Conservation (phyloP, 2,888 invertebrate species). For the Pseudococcus longispinus region DNA sequence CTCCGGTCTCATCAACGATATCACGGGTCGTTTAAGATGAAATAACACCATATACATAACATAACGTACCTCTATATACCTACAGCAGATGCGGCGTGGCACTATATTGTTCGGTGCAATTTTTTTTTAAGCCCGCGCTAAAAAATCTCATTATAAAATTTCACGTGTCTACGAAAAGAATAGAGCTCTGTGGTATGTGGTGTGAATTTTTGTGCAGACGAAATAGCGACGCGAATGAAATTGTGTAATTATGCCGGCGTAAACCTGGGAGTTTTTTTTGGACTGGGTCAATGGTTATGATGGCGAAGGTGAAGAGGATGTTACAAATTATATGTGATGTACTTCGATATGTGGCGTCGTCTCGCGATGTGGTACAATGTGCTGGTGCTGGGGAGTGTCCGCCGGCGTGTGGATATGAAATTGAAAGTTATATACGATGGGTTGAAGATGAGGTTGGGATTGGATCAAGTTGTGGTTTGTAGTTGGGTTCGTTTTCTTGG, state of each 20-base stretch:
- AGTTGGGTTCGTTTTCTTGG: too few relatives aligned
- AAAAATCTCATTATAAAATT: not conserved
- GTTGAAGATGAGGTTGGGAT: not conserved
- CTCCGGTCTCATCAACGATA: not conserved
- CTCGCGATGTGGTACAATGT: not conserved
- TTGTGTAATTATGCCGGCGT: not conserved
- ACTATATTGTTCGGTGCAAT: not conserved
- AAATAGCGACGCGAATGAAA: not conserved
- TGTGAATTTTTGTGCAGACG: not conserved
- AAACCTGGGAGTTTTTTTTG: slow-evolving; percentile 25
- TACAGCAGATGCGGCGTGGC: not conserved
- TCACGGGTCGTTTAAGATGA: slow-evolving; percentile 6
- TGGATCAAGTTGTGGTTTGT: too few relatives aligned
- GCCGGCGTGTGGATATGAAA: not conserved
- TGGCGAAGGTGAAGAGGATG: slow-evolving; percentile 1
- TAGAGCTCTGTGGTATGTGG: not conserved
- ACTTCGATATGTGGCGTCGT: not conserved
- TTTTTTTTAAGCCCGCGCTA: not conserved
- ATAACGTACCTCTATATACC: not conserved
- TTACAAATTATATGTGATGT: not conserved
- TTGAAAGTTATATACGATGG: not conserved
- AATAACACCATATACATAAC: not conserved
- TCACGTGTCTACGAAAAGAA: not conserved
- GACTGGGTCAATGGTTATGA: slow-evolving; percentile 25
- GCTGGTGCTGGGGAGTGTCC: not conserved